Evolutionary conservation across 2,113 vertebrate species (phyloP).

Genomic region (Campylomormyrus tamandua): DNA sequence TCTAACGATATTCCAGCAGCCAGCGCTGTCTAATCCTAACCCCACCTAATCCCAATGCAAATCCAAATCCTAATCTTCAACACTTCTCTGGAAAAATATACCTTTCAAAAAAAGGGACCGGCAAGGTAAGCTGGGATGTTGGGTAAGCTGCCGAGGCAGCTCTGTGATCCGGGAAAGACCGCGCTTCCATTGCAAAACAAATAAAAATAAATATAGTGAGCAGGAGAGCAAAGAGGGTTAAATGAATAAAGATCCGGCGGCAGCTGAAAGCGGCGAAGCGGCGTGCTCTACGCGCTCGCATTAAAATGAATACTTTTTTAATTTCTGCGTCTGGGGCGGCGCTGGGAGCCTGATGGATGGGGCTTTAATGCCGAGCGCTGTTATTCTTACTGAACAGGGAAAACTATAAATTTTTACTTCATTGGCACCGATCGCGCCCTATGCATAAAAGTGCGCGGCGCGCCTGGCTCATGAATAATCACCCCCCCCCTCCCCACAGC

Average conservation of each 20-base stretch:
- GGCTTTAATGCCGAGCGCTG: constrained; percentile 99
- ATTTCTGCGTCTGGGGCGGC: constrained; percentile 77
- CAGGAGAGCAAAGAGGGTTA: not conserved
- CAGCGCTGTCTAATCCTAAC: not conserved
- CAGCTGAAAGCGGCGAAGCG: constrained; percentile 56
- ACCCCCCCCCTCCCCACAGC: constrained; percentile 67
- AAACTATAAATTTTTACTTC: constrained; percentile 99
- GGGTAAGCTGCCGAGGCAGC: not conserved
- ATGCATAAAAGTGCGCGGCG: constrained; percentile 82
- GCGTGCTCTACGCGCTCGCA: constrained; percentile 74
- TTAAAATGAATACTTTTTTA: constrained; percentile 96
- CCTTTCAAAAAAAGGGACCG: not conserved
- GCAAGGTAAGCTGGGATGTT: not conserved
- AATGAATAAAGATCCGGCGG: constrained; percentile 12
- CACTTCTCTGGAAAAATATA: not conserved
- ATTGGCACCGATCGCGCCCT: constrained; percentile 89
- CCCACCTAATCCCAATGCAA: not conserved
- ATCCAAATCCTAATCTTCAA: not conserved
- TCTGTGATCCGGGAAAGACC: constrained; percentile 56
- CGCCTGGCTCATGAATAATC: constrained; percentile 90
- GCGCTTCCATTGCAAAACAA: constrained; percentile 52
- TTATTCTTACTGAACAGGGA: constrained; percentile 99
- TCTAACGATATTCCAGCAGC: not conserved
- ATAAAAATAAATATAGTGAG: not conserved
- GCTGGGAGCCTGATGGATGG: constrained; percentile 94